Conservation (phyloP, 2,113 vertebrate genomes). For the Polypterus senegalus region DNA sequence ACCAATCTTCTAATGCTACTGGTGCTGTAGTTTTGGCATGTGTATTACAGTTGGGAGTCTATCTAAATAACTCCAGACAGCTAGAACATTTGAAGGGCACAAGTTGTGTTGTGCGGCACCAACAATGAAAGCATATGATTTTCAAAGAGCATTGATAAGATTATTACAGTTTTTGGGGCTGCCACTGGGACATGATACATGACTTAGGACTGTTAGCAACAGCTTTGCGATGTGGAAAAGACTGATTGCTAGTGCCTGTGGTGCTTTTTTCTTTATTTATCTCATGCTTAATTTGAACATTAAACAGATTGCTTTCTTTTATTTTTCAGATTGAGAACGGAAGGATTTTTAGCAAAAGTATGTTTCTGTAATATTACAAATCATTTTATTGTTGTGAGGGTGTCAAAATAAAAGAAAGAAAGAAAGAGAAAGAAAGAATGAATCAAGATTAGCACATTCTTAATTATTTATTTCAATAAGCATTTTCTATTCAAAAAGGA, state of each 20-base stretch:
- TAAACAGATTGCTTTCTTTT: slow-evolving; percentile 12
- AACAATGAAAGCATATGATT: slow-evolving; percentile 24
- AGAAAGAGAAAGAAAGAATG: too few species aligned
- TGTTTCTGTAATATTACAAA: too few species aligned
- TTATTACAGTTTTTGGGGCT: slow-evolving; percentile 19
- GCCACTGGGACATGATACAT: slow-evolving; percentile 1
- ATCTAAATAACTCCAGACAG: slow-evolving; percentile 26
- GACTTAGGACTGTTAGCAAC: slow-evolving; percentile 14
- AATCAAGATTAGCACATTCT: too few species aligned
- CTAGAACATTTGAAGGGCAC: slow-evolving; percentile 33
- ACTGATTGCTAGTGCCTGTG: slow-evolving; percentile 20
- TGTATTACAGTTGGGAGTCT: slow-evolving; percentile 22
- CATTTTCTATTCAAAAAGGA: too few species aligned
- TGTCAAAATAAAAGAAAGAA: too few species aligned
- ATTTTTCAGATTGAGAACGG: too few species aligned
- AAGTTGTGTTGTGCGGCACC: slow-evolving; percentile 17
- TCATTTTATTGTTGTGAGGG: too few species aligned
- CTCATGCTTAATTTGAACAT: slow-evolving; percentile 26
- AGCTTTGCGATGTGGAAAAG: slow-evolving; percentile 16
- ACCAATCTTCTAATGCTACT: slow-evolving; percentile 26
- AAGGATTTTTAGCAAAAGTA: too few species aligned
- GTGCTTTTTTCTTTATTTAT: slow-evolving; percentile 17
- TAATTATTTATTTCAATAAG: too few species aligned
- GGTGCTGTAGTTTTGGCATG: slow-evolving; percentile 24
- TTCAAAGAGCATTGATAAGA: slow-evolving; percentile 26